These are phyloP conservation scores for Drosophila pegasa DNA, from an alignment of 2,888 invertebrate genomes.

Conservation along the genomic window DNA sequence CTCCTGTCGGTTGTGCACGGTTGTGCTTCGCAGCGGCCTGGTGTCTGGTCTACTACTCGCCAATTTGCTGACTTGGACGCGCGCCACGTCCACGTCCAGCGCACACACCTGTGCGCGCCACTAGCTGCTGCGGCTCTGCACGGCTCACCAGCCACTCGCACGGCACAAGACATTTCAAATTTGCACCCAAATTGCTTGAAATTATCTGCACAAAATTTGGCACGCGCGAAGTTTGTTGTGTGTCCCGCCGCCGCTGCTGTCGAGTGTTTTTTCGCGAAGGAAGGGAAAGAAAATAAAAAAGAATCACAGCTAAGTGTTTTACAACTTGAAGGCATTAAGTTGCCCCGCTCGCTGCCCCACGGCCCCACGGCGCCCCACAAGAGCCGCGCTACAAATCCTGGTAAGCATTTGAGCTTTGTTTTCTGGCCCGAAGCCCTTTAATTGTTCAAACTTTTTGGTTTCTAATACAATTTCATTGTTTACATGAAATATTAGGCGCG, in stretches of 20 bases:
- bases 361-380: slow-evolving; percentile 13
- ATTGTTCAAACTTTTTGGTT: slow-evolving; percentile 38
- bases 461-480: slow-evolving; percentile 17
- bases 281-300: slow-evolving; percentile 30
- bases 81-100: slow-evolving; percentile 60
- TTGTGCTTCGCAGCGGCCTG: slow-evolving; percentile 49
- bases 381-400: slow-evolving; percentile 52
- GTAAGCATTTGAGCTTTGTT: slow-evolving; percentile 59
- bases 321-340: slow-evolving; percentile 78
- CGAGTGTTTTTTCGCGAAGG: slow-evolving; percentile 21
- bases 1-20: slow-evolving; percentile 75
- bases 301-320: slow-evolving; percentile 79
- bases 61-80: slow-evolving; percentile 54
- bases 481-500: slow-evolving; percentile 7
- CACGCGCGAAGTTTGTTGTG: slow-evolving; percentile 64
- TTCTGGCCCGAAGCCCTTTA: slow-evolving; percentile 37
- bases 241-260: slow-evolving; percentile 17
- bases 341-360: slow-evolving; percentile 34
- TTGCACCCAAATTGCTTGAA: slow-evolving; percentile 79
- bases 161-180: slow-evolving; percentile 65
- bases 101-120: slow-evolving; percentile 76
- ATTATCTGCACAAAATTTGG: slow-evolving; percentile 68
- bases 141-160: slow-evolving; percentile 25
- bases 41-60: slow-evolving; percentile 26
- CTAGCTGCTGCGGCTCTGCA: slow-evolving; percentile 28